A percentile compares a stretch with the other conserved stretches of the same genome.
These are phyloP conservation scores for Aradophagus sp. DNA, from an alignment of 1,140 invertebrate species.

Conservation along the genomic window DNA sequence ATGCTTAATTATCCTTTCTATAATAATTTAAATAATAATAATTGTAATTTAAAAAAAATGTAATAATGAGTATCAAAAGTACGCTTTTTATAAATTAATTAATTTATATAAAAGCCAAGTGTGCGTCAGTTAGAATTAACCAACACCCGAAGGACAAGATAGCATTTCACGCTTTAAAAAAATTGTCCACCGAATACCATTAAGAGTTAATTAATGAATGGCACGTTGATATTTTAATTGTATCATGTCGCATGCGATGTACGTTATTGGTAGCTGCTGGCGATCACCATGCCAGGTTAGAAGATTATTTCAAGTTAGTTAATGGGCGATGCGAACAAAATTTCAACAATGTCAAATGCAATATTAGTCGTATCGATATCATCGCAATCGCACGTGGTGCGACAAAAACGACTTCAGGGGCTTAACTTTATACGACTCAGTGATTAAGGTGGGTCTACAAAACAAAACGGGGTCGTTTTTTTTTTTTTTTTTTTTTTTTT, in stretches of 20 bases:
- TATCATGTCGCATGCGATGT: constrained; percentile 67
- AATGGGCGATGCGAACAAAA: constrained; percentile 54
- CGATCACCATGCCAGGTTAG: constrained; percentile 62
- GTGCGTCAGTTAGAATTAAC: constrained; percentile 67
- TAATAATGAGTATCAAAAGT: too few species aligned
- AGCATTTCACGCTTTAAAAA: constrained; percentile 64
- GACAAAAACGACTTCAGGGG: too few species aligned
- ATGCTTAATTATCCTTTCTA: too few species aligned
- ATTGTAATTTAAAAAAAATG: too few species aligned
- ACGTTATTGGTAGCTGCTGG: constrained; percentile 57
- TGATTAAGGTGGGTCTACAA: too few species aligned
- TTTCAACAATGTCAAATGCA: constrained; percentile 46
- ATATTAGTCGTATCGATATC: constrained; percentile 6
- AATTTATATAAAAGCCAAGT: constrained; percentile 68
- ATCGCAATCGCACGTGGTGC: constrained; percentile 2
- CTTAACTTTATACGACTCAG: too few species aligned
- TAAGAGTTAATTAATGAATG: constrained; percentile 63
- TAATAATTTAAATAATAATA: too few species aligned
- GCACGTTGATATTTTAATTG: constrained; percentile 61
- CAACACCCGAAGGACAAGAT: constrained; percentile 67
- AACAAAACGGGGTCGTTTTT: too few species aligned
- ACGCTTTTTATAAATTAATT: too few species aligned
- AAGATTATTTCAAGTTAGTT: constrained; percentile 72
- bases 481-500: too few species aligned
- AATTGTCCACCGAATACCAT: constrained; percentile 59